These are phyloP conservation scores for Sternotherus odoratus DNA, from an alignment of 2,797 vertebrate genomes.

Conservation along the genomic window DNA sequence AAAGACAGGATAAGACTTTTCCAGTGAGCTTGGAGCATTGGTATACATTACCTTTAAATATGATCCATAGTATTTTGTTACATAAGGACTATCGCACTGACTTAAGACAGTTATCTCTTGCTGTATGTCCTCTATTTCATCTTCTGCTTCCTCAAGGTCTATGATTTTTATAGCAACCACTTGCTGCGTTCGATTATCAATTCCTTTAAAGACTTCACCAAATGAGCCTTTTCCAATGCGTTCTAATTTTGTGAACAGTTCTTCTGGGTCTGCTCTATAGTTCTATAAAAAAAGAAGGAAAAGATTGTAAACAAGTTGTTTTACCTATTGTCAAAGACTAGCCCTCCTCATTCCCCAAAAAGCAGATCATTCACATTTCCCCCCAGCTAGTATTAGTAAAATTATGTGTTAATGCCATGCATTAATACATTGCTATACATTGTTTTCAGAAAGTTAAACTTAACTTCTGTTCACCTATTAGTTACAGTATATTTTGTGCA, in stretches of 20 bases:
- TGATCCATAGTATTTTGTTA: constrained; percentile 88
- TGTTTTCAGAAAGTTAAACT: neutral
- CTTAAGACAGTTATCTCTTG: constrained; percentile 88
- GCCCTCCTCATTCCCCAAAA: neutral
- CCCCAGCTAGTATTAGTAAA: neutral
- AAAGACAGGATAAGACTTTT: neutral
- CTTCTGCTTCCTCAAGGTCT: constrained; percentile 87
- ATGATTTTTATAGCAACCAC: constrained; percentile 89
- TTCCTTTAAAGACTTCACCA: constrained; percentile 88
- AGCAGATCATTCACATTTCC: neutral
- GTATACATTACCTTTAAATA: constrained; percentile 84
- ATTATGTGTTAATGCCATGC: neutral
- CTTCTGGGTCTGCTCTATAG: constrained; percentile 85
- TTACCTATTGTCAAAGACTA: constrained; percentile 1
- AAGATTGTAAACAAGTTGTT: neutral
- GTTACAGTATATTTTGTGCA: constrained; percentile 33
- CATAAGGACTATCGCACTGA: constrained; percentile 86
- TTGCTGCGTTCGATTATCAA: constrained; percentile 86
- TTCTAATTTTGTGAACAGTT: constrained; percentile 86
- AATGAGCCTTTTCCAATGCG: constrained; percentile 88
- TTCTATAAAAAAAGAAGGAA: constrained; percentile 69
- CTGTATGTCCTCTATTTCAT: constrained; percentile 88
- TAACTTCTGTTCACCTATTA: constrained; percentile 27
- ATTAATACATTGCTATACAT: neutral
- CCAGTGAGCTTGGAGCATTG: neutral